Evolutionary conservation across 2,113 vertebrate genomes (phyloP).

Genomic region (Lagopus leucura): DNA sequence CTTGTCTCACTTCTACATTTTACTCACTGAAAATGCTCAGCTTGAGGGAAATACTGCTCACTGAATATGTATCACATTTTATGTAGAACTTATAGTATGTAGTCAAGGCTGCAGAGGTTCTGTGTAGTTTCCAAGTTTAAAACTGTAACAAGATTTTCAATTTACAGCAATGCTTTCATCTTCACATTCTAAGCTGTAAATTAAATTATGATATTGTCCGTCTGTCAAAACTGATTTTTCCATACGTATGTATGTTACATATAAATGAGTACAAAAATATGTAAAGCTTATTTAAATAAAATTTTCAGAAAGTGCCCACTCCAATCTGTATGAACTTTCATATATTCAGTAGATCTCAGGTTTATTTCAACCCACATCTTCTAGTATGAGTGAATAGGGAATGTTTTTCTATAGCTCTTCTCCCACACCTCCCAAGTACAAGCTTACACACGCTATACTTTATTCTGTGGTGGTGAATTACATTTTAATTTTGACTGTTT

Average conservation of each 20-base stretch:
- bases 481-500: constrained; percentile 17
- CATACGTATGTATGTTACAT: not conserved
- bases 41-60: not conserved
- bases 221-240: not conserved
- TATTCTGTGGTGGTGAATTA: not conserved
- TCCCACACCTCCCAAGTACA: not conserved
- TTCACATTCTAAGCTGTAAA: not conserved
- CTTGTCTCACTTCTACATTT: not conserved
- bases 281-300: not conserved
- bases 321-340: not conserved
- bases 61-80: not conserved
- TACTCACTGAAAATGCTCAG: not conserved
- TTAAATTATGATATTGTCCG: not conserved
- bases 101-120: not conserved
- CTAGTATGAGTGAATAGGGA: not conserved
- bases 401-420: not conserved
- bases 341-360: not conserved
- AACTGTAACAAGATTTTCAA: not conserved
- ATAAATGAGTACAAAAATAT: not conserved
- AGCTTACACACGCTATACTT: not conserved
- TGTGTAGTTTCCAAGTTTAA: not conserved
- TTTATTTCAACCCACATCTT: not conserved
- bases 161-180: not conserved
- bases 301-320: not conserved
- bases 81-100: not conserved